These are phyloP conservation scores for Lucinisca nassula DNA, from an alignment of 2,888 invertebrate genomes.

Conservation along the genomic window DNA sequence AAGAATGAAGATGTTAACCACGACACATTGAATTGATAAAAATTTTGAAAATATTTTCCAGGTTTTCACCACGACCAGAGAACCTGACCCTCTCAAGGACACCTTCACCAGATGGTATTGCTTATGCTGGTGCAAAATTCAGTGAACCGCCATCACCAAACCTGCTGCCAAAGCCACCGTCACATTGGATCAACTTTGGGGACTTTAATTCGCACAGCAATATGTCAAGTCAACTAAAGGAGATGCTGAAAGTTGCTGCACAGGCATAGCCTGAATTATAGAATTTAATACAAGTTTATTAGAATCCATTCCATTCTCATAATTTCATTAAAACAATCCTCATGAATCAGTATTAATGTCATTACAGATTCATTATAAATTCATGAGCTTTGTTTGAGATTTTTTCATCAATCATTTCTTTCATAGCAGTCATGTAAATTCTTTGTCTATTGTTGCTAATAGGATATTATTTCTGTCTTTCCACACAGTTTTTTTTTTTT, in stretches of 20 bases:
- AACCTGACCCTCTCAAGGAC: conserved; percentile 51
- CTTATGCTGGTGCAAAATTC: conserved; percentile 93
- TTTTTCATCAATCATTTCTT: conserved; percentile 50
- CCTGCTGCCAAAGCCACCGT: conserved; percentile 94
- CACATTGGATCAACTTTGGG: conserved; percentile 91
- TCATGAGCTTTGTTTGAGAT: conserved; percentile 69
- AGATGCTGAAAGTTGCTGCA: conserved; percentile 85
- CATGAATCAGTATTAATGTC: conserved; percentile 72
- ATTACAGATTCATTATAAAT: conserved; percentile 64
- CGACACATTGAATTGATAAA: too few species aligned
- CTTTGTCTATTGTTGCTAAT: too few species aligned
- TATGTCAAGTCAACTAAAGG: conserved; percentile 85
- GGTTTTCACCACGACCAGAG: conserved; percentile 53
- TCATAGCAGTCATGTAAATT: conserved; percentile 1
- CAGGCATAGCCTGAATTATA: conserved; percentile 54
- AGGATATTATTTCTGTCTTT: conserved; percentile 57
- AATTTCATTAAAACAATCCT: conserved; percentile 67
- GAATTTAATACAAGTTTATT: neutral
- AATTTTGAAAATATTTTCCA: neutral
- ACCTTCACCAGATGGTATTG: conserved; percentile 68
- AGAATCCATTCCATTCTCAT: conserved; percentile 70
- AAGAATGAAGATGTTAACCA: too few species aligned
- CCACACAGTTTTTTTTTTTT: conserved; percentile 5
- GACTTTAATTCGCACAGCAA: conserved; percentile 47
- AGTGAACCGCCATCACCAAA: conserved; percentile 94